These are phyloP conservation scores for Taxidea taxus DNA, from an alignment of 2,113 vertebrate genomes.

Conservation along the genomic window DNA sequence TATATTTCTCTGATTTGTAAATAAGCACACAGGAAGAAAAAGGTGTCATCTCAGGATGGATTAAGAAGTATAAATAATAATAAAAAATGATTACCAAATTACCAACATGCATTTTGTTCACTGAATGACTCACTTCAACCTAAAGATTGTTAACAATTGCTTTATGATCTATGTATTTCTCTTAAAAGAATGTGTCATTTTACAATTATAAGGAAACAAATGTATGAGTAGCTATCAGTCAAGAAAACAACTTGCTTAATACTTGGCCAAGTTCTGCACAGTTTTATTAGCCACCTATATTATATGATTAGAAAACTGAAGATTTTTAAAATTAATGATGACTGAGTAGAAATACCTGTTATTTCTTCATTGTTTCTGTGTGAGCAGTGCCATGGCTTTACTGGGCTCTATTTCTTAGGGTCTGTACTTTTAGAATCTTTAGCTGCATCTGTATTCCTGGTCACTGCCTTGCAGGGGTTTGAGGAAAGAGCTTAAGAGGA, in stretches of 20 bases:
- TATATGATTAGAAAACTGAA: neutral
- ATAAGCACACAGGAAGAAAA: neutral
- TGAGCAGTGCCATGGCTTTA: neutral
- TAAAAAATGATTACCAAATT: neutral
- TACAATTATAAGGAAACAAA: neutral
- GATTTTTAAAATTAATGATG: neutral
- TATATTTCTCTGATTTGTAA: neutral
- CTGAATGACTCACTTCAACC: neutral
- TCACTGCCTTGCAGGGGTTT: neutral
- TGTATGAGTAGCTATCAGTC: neutral
- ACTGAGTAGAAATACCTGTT: neutral
- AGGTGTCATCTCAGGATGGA: neutral
- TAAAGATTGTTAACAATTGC: neutral
- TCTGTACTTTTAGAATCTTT: neutral
- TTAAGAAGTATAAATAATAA: constrained; percentile 17
- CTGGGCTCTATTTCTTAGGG: neutral
- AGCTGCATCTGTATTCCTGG: neutral
- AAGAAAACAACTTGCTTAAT: neutral
- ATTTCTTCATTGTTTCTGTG: neutral
- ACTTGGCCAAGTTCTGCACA: neutral
- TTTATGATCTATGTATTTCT: neutral
- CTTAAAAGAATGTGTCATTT: neutral
- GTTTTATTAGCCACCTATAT: neutral
- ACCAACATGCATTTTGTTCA: neutral
- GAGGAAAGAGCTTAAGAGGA: neutral